Conservation (phyloP, 2,888 invertebrate species). For the Drosophila differens region DNA sequence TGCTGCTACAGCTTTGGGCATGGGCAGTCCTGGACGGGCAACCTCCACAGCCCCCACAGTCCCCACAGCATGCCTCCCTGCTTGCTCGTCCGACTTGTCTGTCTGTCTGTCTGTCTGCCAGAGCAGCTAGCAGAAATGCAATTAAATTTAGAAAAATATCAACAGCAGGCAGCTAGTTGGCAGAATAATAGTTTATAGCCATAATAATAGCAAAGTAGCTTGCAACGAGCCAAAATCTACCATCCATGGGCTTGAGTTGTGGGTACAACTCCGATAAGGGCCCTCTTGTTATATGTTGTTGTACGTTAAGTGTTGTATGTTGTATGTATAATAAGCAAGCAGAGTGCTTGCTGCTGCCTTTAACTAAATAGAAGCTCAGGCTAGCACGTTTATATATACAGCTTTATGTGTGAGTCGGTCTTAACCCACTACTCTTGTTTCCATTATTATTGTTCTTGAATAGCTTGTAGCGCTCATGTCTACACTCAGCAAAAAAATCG, state of each 20-base stretch:
- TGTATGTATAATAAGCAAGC: conserved; percentile 43
- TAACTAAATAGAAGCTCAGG: conserved; percentile 67
- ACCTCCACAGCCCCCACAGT: not conserved
- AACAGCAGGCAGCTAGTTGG: conserved; percentile 65
- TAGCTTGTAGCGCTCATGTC: conserved; percentile 20
- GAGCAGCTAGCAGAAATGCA: conserved; percentile 68
- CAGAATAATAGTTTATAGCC: conserved; percentile 76
- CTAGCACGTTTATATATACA: conserved; percentile 35
- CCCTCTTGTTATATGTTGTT: conserved; percentile 1
- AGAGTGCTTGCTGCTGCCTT: conserved; percentile 72
- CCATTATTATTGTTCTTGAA: conserved; percentile 45
- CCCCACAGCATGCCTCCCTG: not conserved
- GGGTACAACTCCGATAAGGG: conserved; percentile 4
- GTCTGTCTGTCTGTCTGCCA: conserved; percentile 3
- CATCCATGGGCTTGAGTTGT: conserved; percentile 3
- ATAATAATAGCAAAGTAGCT: conserved; percentile 64
- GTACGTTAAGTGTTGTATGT: conserved; percentile 6
- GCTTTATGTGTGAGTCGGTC: conserved; percentile 14
- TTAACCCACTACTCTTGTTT: conserved; percentile 25
- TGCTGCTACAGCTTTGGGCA: conserved; percentile 10
- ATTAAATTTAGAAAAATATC: conserved; percentile 80
- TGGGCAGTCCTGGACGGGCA: conserved; percentile 19
- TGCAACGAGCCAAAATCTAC: conserved; percentile 41
- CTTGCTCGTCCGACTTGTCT: conserved; percentile 7
- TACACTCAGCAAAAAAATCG: not conserved